Percentiles rank a stretch among this genome's conserved stretches.
These are phyloP conservation scores for Coryphaenoides rupestris DNA, from an alignment of 2,113 vertebrate genomes.

Conservation along the genomic window DNA sequence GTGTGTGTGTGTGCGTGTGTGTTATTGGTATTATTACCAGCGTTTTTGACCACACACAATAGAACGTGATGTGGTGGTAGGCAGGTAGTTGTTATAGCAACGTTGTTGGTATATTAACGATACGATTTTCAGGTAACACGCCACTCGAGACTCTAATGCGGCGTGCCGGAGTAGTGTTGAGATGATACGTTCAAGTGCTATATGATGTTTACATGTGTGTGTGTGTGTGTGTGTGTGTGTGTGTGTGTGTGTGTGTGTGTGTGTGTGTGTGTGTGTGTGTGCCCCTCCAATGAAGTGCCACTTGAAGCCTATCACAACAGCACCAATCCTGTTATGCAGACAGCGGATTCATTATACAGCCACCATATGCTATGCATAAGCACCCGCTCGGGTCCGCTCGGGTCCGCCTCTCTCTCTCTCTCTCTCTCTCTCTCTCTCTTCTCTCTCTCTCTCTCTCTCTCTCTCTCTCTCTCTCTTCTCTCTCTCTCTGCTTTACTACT, in stretches of 20 bases:
- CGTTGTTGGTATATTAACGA: too few relatives aligned
- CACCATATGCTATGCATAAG: constrained; percentile 33
- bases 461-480: constrained; percentile 4
- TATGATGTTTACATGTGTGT: not conserved
- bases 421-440: too few relatives aligned
- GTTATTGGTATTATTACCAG: too few relatives aligned
- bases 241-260: constrained; percentile 15
- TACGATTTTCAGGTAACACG: too few relatives aligned
- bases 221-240: constrained; percentile 2
- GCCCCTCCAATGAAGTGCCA: not conserved
- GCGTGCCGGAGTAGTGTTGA: not conserved
- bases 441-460: too few relatives aligned
- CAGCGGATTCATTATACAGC: not conserved
- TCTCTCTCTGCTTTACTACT: constrained; percentile 51
- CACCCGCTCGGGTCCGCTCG: constrained; percentile 33
- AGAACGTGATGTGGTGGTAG: too few relatives aligned
- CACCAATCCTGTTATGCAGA: constrained; percentile 21
- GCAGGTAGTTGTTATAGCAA: too few relatives aligned
- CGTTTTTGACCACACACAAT: constrained; percentile 13
- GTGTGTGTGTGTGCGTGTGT: constrained; percentile 16
- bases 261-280: constrained; percentile 8
- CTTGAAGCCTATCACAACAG: not conserved
- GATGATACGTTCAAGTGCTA: not conserved
- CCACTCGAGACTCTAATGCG: too few relatives aligned
- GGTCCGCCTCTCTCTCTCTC: too few relatives aligned